A percentile compares a stretch with the other conserved stretches of the same genome.
Evolutionary conservation across 2,797 vertebrate species (phyloP).

Genomic region (Hapalemur alaotrensis): DNA sequence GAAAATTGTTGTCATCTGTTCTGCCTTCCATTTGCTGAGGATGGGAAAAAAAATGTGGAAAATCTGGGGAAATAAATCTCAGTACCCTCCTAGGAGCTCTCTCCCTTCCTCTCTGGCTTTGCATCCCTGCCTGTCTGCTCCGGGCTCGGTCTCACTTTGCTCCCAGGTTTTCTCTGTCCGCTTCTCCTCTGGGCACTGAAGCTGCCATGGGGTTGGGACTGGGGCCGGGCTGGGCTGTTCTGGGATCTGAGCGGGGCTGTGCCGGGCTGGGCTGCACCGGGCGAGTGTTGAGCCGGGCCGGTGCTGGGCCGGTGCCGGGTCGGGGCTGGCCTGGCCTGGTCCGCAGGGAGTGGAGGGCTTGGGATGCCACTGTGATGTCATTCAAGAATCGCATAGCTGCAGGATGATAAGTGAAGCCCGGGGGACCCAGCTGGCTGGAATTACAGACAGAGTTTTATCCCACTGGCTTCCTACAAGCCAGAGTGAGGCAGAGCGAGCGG

Average conservation of each 20-base stretch:
- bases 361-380: slow-evolving; percentile 82
- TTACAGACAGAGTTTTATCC: slow-evolving; percentile 82
- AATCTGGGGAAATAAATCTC: slow-evolving; percentile 74
- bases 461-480: slow-evolving; percentile 77
- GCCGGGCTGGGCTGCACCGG: neutral
- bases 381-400: slow-evolving; percentile 78
- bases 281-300: neutral
- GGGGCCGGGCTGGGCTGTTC: neutral
- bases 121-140: neutral
- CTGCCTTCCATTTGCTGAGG: slow-evolving; percentile 77
- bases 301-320: neutral
- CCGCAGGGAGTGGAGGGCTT: slow-evolving; percentile 30
- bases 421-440: slow-evolving; percentile 82
- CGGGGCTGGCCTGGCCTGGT: neutral
- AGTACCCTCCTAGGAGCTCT: slow-evolving; percentile 32
- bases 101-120: neutral
- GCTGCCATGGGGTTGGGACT: neutral
- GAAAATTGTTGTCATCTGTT: slow-evolving; percentile 79
- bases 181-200: neutral
- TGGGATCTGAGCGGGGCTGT: neutral
- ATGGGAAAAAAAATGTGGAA: slow-evolving; percentile 76
- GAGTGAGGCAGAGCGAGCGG: slow-evolving; percentile 64
- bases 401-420: slow-evolving; percentile 83
- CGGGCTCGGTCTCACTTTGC: neutral
- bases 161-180: slow-evolving; percentile 8